phyloP scores from a whole-genome alignment of 2,113 vertebrate genomes.

The Brachirus orientalis region DNA sequence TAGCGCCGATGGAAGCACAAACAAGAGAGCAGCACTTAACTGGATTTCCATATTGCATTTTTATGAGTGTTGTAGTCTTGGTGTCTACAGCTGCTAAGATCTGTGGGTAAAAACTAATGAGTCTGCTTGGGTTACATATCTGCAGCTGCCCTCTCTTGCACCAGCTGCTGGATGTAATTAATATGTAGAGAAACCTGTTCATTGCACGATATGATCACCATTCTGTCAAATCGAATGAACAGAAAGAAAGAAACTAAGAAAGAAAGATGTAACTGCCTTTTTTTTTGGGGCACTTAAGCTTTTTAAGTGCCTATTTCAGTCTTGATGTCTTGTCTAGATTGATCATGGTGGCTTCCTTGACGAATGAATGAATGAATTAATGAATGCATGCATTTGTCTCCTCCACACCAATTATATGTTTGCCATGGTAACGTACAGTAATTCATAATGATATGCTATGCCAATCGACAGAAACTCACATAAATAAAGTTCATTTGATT shows the following conservation, averaged over 20 bases:
- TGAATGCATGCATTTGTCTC: not conserved
- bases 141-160: slow-evolving; percentile 33
- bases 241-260: not conserved
- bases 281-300: not conserved
- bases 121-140: slow-evolving; percentile 56
- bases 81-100: slow-evolving; percentile 39
- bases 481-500: slow-evolving; percentile 19
- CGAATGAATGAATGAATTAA: not conserved
- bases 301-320: no score
- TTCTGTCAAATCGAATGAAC: not conserved
- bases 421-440: not conserved
- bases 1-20: not conserved
- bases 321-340: no score
- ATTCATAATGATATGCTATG: slow-evolving; percentile 4
- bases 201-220: slow-evolving; percentile 52
- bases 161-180: slow-evolving; percentile 73
- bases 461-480: not conserved
- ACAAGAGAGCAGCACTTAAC: slow-evolving; percentile 13
- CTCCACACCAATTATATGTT: not conserved
- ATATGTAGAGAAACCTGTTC: slow-evolving; percentile 77
- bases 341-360: no score
- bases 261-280: not conserved
- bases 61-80: slow-evolving; percentile 25
- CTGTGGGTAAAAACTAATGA: slow-evolving; percentile 67
- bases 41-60: slow-evolving; percentile 37